Conservation (phyloP, 2,113 vertebrate species). For the Elephas maximus region DNA sequence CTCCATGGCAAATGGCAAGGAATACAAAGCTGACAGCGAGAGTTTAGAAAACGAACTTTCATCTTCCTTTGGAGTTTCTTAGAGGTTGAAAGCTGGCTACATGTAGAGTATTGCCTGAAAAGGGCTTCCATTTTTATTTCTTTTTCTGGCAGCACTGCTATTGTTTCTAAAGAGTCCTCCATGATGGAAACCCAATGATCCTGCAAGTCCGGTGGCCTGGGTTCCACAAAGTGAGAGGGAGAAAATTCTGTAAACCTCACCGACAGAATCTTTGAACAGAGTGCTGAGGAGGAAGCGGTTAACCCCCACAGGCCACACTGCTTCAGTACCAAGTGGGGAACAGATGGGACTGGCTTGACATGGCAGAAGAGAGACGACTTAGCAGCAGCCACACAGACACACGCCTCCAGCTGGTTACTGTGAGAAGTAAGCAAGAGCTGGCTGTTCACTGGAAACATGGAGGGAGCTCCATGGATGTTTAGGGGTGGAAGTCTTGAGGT, state of each 20-base stretch:
- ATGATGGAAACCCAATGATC: not conserved
- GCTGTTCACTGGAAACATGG: not conserved
- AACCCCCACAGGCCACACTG: not conserved
- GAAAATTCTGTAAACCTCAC: not conserved
- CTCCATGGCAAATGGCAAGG: not conserved
- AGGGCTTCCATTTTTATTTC: not conserved
- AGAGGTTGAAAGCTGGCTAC: not conserved
- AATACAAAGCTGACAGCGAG: slow-evolving; percentile 1
- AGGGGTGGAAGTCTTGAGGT: not conserved
- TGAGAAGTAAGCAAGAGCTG: not conserved
- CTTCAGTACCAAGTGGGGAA: not conserved
- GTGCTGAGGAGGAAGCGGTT: not conserved
- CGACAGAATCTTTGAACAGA: not conserved
- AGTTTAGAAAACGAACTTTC: not conserved
- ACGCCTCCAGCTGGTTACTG: not conserved
- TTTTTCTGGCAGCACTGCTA: not conserved
- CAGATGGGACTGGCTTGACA: not conserved
- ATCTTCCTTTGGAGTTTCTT: not conserved
- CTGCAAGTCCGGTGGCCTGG: not conserved
- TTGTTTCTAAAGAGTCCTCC: not conserved
- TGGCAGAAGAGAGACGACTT: not conserved
- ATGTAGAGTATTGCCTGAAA: not conserved
- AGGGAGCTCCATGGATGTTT: not conserved
- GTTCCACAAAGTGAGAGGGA: not conserved
- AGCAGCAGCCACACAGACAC: not conserved